These are phyloP conservation scores for Microtus pennsylvanicus DNA, from an alignment of 2,113 vertebrate genomes.

Conservation along the genomic window DNA sequence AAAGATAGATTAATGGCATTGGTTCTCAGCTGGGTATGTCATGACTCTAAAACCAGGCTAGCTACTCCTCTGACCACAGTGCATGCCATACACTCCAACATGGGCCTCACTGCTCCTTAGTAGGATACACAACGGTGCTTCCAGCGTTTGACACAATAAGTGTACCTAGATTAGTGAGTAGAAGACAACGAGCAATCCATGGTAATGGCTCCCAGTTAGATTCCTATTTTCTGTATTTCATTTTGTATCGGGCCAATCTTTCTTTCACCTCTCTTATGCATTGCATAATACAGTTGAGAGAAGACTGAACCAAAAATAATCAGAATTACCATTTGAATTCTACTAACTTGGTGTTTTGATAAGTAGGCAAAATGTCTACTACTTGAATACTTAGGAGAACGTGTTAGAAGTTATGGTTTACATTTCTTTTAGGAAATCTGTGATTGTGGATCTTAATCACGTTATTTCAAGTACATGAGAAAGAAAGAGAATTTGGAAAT, in stretches of 20 bases:
- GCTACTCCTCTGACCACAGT: constrained; percentile 58
- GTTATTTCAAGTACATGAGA: background rate
- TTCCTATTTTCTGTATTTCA: constrained; percentile 71
- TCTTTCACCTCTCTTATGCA: constrained; percentile 73
- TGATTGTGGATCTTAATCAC: background rate
- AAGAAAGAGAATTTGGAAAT: background rate
- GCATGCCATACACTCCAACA: background rate
- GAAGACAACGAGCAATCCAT: constrained; percentile 73
- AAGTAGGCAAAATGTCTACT: background rate
- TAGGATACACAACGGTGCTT: constrained; percentile 67
- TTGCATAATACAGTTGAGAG: constrained; percentile 71
- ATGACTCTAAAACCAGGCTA: constrained; percentile 46
- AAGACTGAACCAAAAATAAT: constrained; percentile 66
- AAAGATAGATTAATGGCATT: constrained; percentile 11
- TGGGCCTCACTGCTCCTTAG: background rate
- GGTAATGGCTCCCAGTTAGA: constrained; percentile 77
- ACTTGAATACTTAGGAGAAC: constrained; percentile 40
- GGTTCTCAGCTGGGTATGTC: constrained; percentile 12
- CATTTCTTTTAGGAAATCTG: constrained; percentile 34
- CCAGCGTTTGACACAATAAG: constrained; percentile 72
- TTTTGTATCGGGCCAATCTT: constrained; percentile 69
- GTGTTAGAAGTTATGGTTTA: background rate
- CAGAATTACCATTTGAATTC: constrained; percentile 41
- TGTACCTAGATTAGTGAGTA: constrained; percentile 78
- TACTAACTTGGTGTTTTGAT: constrained; percentile 42